A percentile compares a stretch with the other conserved stretches of the same genome.
These are phyloP conservation scores for Gopherus evgoodei DNA, from an alignment of 2,113 vertebrate genomes.

Conservation along the genomic window DNA sequence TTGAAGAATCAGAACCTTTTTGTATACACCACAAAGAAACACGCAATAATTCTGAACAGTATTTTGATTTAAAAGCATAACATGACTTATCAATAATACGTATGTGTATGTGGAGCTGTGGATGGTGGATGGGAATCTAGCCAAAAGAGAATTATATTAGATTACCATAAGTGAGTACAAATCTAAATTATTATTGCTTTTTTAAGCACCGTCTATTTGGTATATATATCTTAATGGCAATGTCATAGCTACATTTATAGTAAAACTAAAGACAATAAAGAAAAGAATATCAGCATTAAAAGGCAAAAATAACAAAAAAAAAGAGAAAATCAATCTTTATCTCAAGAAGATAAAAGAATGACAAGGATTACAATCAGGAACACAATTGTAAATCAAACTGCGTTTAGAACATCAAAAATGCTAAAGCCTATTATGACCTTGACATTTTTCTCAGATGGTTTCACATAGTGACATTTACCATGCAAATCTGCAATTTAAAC, in stretches of 20 bases:
- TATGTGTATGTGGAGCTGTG: fast-evolving
- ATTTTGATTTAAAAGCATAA: neutral
- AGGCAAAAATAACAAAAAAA: slow-evolving; percentile 13
- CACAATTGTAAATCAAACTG: slow-evolving; percentile 44
- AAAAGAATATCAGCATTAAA: neutral
- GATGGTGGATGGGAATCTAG: neutral
- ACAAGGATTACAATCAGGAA: slow-evolving; percentile 34
- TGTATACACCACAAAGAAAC: fast-evolving
- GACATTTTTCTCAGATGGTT: slow-evolving; percentile 13
- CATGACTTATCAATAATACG: neutral
- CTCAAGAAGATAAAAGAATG: slow-evolving; percentile 34
- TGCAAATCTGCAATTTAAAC: slow-evolving; percentile 17
- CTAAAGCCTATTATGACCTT: slow-evolving; percentile 30
- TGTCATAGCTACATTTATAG: neutral
- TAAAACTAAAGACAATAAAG: neutral
- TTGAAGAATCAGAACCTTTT: neutral
- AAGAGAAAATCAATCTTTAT: slow-evolving; percentile 24
- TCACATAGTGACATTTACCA: slow-evolving; percentile 34
- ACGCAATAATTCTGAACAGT: neutral
- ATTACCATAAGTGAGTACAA: neutral
- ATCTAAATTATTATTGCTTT: neutral
- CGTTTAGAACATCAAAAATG: slow-evolving; percentile 21
- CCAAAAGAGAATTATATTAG: neutral
- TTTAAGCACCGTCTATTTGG: neutral
- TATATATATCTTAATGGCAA: neutral